Base-by-base conservation (phyloP, 1,140 invertebrate species). In the Pseudoatta argentina region DNA sequence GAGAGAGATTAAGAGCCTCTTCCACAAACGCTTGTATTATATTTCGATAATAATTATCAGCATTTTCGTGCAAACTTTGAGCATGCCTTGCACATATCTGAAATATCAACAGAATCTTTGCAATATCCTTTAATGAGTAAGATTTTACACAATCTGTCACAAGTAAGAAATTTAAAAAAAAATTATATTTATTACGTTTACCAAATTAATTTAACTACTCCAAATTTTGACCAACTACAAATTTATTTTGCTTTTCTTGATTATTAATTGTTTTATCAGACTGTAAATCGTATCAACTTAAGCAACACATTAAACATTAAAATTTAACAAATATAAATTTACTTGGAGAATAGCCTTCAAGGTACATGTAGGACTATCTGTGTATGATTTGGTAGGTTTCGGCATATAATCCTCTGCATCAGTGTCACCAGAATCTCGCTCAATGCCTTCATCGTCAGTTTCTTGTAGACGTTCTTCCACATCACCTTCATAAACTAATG, bases 1-100 rank as follows among this genome's bases (percentile, higher is more conserved):
- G 97, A 18, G 98, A 96, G 73, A 99, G 96, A 94, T 99, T 98
- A 39, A 98, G 95, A 18, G 98, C 97, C 95, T 99, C 98, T 2
- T 98, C 97, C 27, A 99, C 98, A 86, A 99, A 96, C 30, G 98
- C 98, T 77, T 98, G 96, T 94, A 98, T 98, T 59, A 99, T 98
- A 69, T 98, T 98, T 92, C 97, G 97, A 95, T 99, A 99, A 95
- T 99, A 98, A 63, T 96, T 96, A 91, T 98, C 97, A 0, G 97
- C 97, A 89, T 96, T 94, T n/a, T 94, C 91, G 21, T 93, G 92
- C 2, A 95, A 95, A 76, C 94, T 96, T 53, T 96, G 96, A 24
- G 97, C 94, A 92, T 98, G 97, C 88, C 96, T 96, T 7, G 96
- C 95, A 94, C 97, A 98, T 27, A 96, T 94, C 97, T 98, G n/a